A percentile compares a stretch with the other conserved stretches of the same genome.
phyloP scores from a whole-genome alignment of 2,888 invertebrate species.

The Tenthredo scrophulariae region DNA sequence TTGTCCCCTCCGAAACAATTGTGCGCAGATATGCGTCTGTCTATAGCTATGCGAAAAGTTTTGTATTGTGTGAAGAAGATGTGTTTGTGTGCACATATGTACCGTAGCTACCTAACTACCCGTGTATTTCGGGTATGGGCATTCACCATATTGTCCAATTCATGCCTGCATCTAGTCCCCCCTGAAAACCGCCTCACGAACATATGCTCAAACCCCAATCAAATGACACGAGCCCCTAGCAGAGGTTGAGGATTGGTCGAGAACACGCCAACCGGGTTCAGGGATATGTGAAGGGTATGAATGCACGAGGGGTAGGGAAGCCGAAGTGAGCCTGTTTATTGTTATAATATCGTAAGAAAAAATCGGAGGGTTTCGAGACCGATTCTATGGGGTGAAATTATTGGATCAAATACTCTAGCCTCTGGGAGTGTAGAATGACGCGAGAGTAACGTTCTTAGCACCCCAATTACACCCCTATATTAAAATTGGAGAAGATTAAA shows the following conservation, averaged over 20 bases:
- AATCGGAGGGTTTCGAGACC: neutral
- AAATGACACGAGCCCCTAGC: conserved; percentile 30
- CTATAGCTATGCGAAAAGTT: neutral
- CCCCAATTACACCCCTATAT: conserved; percentile 57
- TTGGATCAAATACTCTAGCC: conserved; percentile 55
- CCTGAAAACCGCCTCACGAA: neutral
- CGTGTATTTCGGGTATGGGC: neutral
- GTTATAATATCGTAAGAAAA: neutral
- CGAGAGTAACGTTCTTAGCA: conserved; percentile 65
- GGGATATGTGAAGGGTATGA: conserved; percentile 22
- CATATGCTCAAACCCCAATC: conserved; percentile 52
- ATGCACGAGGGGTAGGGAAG: conserved; percentile 54
- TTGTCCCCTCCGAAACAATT: neutral
- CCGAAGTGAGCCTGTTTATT: neutral
- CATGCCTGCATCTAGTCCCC: neutral
- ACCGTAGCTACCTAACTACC: neutral
- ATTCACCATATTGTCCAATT: conserved; percentile 50
- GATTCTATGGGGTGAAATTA: conserved; percentile 59
- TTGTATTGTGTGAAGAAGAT: neutral
- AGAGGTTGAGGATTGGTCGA: conserved; percentile 60
- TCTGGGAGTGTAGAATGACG: conserved; percentile 56
- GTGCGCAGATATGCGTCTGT: neutral
- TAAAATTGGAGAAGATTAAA: neutral
- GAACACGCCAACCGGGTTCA: conserved; percentile 60
- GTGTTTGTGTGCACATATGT: neutral